Evolutionary conservation across 1,140 invertebrate species (phyloP), one percentile per base, ranked within the genome.

Genomic region (Cherax destructor): DNA sequence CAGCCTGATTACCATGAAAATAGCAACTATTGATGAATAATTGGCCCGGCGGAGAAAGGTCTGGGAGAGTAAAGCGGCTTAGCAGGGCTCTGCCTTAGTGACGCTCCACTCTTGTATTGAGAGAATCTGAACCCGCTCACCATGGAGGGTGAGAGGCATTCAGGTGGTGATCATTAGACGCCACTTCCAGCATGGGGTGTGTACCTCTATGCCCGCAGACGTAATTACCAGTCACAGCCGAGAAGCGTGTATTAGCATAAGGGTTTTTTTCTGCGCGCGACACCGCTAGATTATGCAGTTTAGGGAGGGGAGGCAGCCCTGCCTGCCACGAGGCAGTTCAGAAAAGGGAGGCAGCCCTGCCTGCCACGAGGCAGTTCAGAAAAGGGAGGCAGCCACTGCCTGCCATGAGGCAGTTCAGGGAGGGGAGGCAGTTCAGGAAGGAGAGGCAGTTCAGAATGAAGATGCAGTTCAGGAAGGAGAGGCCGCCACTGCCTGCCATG

Each of bases 1-100:
- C 80, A n/a, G 7, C 52, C 49, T 59, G 13, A 83, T 83, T 83
- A 83, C 80, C 80, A 83, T 83, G 80, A 83, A 83, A 83, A 83
- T 56, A 30, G 18, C 52, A 13, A 59, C 80, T 59, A 83, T 83
- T 83, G 80, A 83, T 83, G 80, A 83, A 59, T 83, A 83, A 83
- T 83, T 83, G 80, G 52, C 24, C 80, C 52, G 52, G 52, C 5
- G 52, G 24, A 83, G 80, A 83, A 83, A 49, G 52, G 80, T 30
- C n/a, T 74, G n/a, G 69, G n/a, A 10, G n/a, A 7, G n/a, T 83
- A 83, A 83, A 83, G 80, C 80, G 80, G 80, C 80, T 83, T 83
- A 83, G 3, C 47, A 13, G 13, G 3, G 10, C 52, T 52, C 50
- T 59, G 52, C 24, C 80, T 52, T 21, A 83, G 80, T 52, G 52